Base-by-base conservation (phyloP, 2,113 vertebrate genomes). In the Pelodiscus sinensis region DNA sequence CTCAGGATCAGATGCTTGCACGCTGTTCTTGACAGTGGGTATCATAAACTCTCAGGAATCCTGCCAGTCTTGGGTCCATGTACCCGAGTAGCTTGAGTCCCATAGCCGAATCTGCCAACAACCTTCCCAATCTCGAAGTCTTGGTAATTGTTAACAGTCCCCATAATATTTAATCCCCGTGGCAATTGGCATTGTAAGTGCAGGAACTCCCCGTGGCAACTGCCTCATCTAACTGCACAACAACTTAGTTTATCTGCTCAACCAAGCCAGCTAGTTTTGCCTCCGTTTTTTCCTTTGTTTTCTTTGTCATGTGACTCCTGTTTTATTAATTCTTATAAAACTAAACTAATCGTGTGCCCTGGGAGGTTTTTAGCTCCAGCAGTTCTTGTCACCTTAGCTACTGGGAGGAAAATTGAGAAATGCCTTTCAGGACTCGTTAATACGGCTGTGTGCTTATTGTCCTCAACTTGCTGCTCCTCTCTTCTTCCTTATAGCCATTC, bases 391-490 rank as follows among this genome's bases (percentile, higher is more conserved):
- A 79, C 65, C 6, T n/a, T 50, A 56, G 87, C 35, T 79, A 83
- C 7, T 19, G 3, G 2, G 50, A 31, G 29, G 52, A 9, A 25
- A 51, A 35, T 60, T 58, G 35, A 51, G 57, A 88, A 13, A 51
- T 80, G 27, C 0, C n/a, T 91, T 65, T 78, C 21, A 2, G 0
- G 24, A 85, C 60, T 50, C 78, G 0, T 0, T 78, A 22, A 52
- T 75, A 89, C 89, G 52, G 4, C 78, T 81, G 82, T 31, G 12
- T 84, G 14, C 58, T 90, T 83, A 9, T 27, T 38, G 4, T 27
- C 16, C 0, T 84, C 35, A 79, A 91, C 85, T 83, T 50, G 62
- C 91, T 78, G 7, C 62, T 86, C 35, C 14, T 77, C 81, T 84
- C 82, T 57, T 57, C 54, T 14, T 29, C 1, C 19, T 9, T 75